Percentiles rank a stretch among this genome's conserved stretches.
Evolutionary conservation across 2,888 invertebrate species (phyloP).

Genomic region (Platycheirus albimanus): DNA sequence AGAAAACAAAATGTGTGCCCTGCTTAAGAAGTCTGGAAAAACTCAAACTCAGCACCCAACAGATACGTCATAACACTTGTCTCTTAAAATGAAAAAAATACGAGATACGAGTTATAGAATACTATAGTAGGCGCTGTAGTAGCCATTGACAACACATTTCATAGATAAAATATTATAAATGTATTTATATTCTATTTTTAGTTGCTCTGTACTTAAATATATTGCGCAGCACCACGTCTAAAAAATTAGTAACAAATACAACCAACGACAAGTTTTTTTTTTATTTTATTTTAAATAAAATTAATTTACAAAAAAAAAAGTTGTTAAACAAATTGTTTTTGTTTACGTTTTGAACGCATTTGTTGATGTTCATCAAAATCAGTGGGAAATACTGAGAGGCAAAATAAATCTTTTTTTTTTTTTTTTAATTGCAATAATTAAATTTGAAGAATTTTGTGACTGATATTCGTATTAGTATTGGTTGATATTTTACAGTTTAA

Average conservation of each 20-base stretch:
- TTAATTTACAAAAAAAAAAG: no score
- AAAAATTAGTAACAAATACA: constrained; percentile 22
- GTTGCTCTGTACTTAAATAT: constrained; percentile 44
- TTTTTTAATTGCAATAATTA: no score
- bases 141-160: constrained; percentile 50
- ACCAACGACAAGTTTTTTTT: neutral
- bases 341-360: constrained; percentile 29
- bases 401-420: no score
- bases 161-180: constrained; percentile 41
- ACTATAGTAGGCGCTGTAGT: constrained; percentile 10
- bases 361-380: constrained; percentile 16
- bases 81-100: neutral
- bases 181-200: constrained; percentile 65
- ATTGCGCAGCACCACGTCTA: constrained; percentile 56
- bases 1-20: constrained; percentile 1
- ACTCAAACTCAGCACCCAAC: neutral
- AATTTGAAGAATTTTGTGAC: no score
- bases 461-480: no score
- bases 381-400: neutral
- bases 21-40: neutral
- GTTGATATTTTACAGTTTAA: no score
- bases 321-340: neutral
- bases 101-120: constrained; percentile 4
- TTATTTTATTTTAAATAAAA: no score
- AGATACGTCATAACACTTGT: neutral